These are phyloP conservation scores for Drosophila jambulina DNA, from an alignment of 1,140 invertebrate genomes.

Conservation along the genomic window DNA sequence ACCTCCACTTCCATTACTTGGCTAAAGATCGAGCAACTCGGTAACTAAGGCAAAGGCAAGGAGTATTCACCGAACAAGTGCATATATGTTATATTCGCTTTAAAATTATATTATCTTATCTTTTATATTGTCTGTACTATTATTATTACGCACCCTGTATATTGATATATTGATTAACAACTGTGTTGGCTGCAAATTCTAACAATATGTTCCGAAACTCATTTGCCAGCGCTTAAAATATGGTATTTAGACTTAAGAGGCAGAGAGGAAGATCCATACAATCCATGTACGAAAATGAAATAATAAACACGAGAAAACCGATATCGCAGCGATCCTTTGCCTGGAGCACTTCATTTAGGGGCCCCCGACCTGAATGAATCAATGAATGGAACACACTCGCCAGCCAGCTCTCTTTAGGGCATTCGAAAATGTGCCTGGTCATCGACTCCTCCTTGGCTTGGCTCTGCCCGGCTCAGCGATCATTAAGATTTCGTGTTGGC, in stretches of 20 bases:
- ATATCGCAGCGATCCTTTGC: slow-evolving; percentile 49
- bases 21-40: slow-evolving; percentile 44
- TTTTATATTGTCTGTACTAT: slow-evolving; percentile 62
- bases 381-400: slow-evolving; percentile 67
- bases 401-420: slow-evolving; percentile 39
- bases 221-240: slow-evolving; percentile 71
- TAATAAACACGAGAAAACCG: slow-evolving; percentile 65
- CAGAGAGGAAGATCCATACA: slow-evolving; percentile 45
- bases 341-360: slow-evolving; percentile 77
- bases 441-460: slow-evolving; percentile 71
- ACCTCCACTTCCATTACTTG: slow-evolving; percentile 49
- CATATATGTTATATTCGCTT: slow-evolving; percentile 70
- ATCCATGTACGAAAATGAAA: slow-evolving; percentile 68
- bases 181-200: slow-evolving; percentile 65
- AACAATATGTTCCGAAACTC: slow-evolving; percentile 66
- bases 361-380: slow-evolving; percentile 70
- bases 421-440: slow-evolving; percentile 66
- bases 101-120: slow-evolving; percentile 67
- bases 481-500: slow-evolving; percentile 78
- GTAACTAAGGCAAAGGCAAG: slow-evolving; percentile 26
- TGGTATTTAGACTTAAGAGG: slow-evolving; percentile 71
- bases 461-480: slow-evolving; percentile 66
- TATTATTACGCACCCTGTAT: slow-evolving; percentile 75
- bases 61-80: slow-evolving; percentile 60
- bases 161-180: slow-evolving; percentile 67